Conservation (phyloP, 2,797 vertebrate species). For the Parauchenoglanis punctatus region DNA sequence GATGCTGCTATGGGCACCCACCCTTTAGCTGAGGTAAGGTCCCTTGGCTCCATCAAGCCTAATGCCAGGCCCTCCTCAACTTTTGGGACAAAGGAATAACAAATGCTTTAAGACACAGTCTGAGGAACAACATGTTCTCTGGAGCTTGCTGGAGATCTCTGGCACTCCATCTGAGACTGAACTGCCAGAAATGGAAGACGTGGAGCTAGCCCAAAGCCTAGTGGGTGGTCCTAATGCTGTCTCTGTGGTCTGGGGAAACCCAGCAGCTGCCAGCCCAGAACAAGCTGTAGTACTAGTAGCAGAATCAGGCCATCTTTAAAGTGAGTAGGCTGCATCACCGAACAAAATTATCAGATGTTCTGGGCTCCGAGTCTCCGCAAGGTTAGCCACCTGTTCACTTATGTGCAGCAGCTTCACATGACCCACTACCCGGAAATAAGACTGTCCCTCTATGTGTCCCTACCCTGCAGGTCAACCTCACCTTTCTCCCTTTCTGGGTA, state of each 20-base stretch:
- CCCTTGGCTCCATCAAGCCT: background rate
- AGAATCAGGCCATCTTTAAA: background rate
- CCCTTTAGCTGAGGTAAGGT: background rate
- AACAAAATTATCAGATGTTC: background rate
- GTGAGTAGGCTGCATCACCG: background rate
- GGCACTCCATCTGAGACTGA: background rate
- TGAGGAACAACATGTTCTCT: background rate
- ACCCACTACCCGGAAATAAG: background rate
- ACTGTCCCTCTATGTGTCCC: background rate
- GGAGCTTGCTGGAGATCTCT: background rate
- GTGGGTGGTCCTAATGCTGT: background rate
- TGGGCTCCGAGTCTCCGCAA: background rate
- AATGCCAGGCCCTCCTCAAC: background rate
- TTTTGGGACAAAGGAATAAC: background rate
- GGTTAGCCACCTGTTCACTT: background rate
- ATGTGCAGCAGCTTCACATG: background rate
- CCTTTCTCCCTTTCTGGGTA: background rate
- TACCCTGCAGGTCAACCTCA: background rate
- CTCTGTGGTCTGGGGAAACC: background rate
- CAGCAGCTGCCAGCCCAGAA: background rate
- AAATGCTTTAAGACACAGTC: background rate
- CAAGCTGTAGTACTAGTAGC: background rate
- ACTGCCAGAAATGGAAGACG: background rate
- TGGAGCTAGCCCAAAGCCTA: background rate
- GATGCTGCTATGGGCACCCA: background rate